Base-by-base conservation (phyloP, 1,140 invertebrate genomes). In the Temnothorax nylanderi region DNA sequence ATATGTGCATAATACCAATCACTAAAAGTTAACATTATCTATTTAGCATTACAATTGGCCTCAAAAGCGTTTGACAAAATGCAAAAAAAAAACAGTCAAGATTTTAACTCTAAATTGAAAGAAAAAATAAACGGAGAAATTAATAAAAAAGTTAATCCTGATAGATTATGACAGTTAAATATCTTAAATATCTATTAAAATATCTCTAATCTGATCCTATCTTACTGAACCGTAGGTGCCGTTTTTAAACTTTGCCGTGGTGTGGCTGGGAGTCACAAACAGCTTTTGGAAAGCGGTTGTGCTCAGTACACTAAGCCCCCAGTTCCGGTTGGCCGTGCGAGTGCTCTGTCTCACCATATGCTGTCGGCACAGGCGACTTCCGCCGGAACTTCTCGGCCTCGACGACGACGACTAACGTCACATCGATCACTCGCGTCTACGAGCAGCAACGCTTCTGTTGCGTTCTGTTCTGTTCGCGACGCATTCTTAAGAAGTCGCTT, bases 211-310 rank as follows among this genome's bases (percentile, higher is more conserved):
- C 3, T 62, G 6, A 49, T 44, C 1, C 13, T 47, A n/a, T 51
- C 0, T 85, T 76, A 32, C 26, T 26, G 5, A 49, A 6, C 94
- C 96, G 58, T 96, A 98, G 95, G 96, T 98, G 89, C 98, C 98
- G 81, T 97, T 98, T 95, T 95, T 99, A 78, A 98, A 99, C 94
- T 99, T 99, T 94, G 97, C 97, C 56, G 97, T 99, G 76, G 97
- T 99, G 58, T 99, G 99, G 99, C 95, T 99, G 85, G 99, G 98
- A 5, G 97, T 99, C 89, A 96, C 98, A 80, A 99, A 99, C 95
- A 99, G 98, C 65, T 98, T 98, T 93, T 99, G 98, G 98, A 99
- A 99, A 95, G 97, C 98, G 76, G 95, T 99, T 65, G 98, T 99
- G 88, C 97, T 99, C 92, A 96, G 98, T 78, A 96, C 97, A 51